Evolutionary conservation across 2,888 invertebrate genomes (phyloP).

Genomic region (Orthosia gothica): DNA sequence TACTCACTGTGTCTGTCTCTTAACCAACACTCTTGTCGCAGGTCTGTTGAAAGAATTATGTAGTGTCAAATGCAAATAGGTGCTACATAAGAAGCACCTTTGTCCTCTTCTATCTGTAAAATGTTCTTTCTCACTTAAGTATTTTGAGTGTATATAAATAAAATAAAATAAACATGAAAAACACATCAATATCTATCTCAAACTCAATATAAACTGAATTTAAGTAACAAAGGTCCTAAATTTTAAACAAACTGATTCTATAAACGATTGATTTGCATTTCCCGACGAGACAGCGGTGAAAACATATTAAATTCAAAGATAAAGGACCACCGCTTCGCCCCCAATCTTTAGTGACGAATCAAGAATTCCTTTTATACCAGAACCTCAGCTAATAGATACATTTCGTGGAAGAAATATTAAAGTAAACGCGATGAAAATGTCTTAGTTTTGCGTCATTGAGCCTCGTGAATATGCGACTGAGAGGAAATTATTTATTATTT

Average conservation of each 20-base stretch:
- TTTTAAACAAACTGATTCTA: too few relatives aligned
- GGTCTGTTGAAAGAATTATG: too few relatives aligned
- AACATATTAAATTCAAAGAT: constrained; percentile 21
- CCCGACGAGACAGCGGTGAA: background rate
- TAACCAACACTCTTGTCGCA: too few relatives aligned
- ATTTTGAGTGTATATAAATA: too few relatives aligned
- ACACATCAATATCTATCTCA: background rate
- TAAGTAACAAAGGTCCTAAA: background rate
- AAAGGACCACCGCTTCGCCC: background rate
- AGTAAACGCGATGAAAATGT: constrained; percentile 1
- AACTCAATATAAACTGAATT: background rate
- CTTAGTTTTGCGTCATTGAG: constrained; percentile 5
- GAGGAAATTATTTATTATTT: too few relatives aligned
- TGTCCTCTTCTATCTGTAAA: too few relatives aligned
- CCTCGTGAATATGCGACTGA: background rate
- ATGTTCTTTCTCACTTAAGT: too few relatives aligned
- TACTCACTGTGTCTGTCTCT: too few relatives aligned
- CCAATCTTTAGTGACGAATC: constrained; percentile 36
- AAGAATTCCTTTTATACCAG: constrained; percentile 43
- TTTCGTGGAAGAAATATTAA: constrained; percentile 30
- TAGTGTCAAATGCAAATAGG: too few relatives aligned
- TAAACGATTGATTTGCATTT: constrained; percentile 8
- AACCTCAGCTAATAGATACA: constrained; percentile 31
- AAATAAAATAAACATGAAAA: background rate
- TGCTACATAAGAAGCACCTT: too few relatives aligned